Evolutionary conservation across 2,113 vertebrate genomes (phyloP), one percentile per base, ranked within the genome.

Genomic region (Pantherophis guttatus): DNA sequence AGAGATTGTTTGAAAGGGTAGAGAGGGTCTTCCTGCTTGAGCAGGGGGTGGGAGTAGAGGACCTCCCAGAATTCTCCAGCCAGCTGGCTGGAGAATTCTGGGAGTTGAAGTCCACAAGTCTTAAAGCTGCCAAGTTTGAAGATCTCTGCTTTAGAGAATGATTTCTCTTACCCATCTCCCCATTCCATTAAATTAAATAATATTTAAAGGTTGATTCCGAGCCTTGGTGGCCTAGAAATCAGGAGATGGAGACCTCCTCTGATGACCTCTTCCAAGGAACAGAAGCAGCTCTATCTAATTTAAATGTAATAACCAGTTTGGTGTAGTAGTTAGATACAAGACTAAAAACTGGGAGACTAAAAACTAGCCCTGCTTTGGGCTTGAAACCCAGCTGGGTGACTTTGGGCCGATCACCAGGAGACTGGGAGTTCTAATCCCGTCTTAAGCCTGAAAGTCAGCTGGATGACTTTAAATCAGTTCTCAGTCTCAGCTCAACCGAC

Each of bases 261-360:
- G 99, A 99, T 94, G 99, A 99, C 97, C 99, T 99, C 97, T 99
- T 99, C 97, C 99, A 99, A 96, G 99, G 99, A 95, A 99, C 98
- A 91, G 98, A 98, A 92, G 99, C 99, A 0, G 98, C 3, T 91
- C 86, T 0, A 91, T 58, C 70, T 90, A 19, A 48, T 65, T 48
- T 12, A 55, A 93, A 53, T 39, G 58, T 21, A 54, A 3, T 65
- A 10, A 85, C 10, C 59, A 11, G 1, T 62, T 65, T 13, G 26
- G 29, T 2, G 11, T 65, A n/a, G 26, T 65, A n/a, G 26, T 65
- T 65, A 65, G 62, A 29, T 29, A 65, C 29, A n/a, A 65, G 62
- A 70, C 9, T 70, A n/a, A 70, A 70, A 13, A n/a, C 62, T n/a
- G 62, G 62, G 62, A 13, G 26, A 65, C 62, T 23, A 58, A 54